Evolutionary conservation across 2,888 invertebrate species (phyloP).

Genomic region (Baccha elongata): DNA sequence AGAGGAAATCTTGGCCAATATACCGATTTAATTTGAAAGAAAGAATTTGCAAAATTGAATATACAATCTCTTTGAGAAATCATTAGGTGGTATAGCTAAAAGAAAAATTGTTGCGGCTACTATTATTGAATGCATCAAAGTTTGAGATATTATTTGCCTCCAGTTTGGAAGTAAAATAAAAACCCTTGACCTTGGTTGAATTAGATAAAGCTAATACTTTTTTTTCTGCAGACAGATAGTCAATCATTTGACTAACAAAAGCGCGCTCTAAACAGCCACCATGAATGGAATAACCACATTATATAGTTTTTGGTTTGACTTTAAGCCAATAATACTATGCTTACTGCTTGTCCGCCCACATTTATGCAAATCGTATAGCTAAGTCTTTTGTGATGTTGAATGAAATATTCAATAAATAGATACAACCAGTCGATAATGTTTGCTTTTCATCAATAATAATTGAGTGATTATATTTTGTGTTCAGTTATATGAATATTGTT

Average conservation of each 20-base stretch:
- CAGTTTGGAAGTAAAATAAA: background rate
- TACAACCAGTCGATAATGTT: conserved; percentile 46
- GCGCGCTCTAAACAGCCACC: too few relatives aligned
- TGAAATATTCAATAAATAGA: conserved; percentile 39
- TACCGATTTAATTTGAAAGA: conserved; percentile 11
- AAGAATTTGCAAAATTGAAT: conserved; percentile 36
- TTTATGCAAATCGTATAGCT: conserved; percentile 62
- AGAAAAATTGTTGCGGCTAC: conserved; percentile 34
- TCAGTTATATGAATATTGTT: too few relatives aligned
- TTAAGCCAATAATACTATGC: conserved; percentile 27
- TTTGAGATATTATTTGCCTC: conserved; percentile 27
- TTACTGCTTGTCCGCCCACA: conserved; percentile 57
- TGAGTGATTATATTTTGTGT: conserved; percentile 12
- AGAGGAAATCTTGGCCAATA: conserved; percentile 30
- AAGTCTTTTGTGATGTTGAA: conserved; percentile 31
- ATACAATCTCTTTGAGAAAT: conserved; percentile 38
- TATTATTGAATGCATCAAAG: conserved; percentile 43
- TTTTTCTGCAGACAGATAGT: conserved; percentile 25
- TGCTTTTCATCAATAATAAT: conserved; percentile 44
- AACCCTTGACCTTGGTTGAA: conserved; percentile 63
- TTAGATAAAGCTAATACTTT: background rate
- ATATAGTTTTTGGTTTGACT: conserved; percentile 6
- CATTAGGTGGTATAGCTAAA: conserved; percentile 27
- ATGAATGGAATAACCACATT: conserved; percentile 1
- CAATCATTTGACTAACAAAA: conserved; percentile 20